phyloP scores from a whole-genome alignment of 1,140 invertebrate genomes.

The Zaprionus ghesquierei region DNA sequence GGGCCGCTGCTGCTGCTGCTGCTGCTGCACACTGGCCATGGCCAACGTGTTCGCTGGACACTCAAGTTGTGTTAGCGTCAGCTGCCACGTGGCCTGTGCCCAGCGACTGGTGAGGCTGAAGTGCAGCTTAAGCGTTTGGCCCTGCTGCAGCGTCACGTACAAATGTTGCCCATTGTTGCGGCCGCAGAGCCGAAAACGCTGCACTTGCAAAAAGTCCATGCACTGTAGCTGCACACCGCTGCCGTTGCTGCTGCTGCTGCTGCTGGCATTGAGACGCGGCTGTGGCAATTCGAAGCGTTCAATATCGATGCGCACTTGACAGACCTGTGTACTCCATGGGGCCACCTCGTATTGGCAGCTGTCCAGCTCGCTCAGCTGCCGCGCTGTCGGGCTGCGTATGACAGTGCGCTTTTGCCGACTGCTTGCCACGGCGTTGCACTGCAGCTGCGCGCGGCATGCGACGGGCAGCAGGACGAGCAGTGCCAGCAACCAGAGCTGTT shows the following conservation, averaged over 20 bases:
- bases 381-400: constrained; percentile 44
- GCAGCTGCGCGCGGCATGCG: constrained; percentile 38
- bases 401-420: constrained; percentile 63
- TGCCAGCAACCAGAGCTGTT: constrained; percentile 8
- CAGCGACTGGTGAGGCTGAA: constrained; percentile 45
- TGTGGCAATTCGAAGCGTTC: constrained; percentile 67
- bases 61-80: constrained; percentile 67
- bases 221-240: constrained; percentile 48
- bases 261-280: constrained; percentile 58
- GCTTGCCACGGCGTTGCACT: constrained; percentile 46
- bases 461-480: background rate
- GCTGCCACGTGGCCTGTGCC: constrained; percentile 56
- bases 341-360: constrained; percentile 64
- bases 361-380: constrained; percentile 52
- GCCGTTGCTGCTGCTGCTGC: constrained; percentile 30
- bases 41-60: constrained; percentile 34
- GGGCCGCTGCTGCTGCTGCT: constrained; percentile 21
- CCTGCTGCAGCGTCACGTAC: constrained; percentile 53
- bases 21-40: constrained; percentile 4
- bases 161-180: constrained; percentile 66
- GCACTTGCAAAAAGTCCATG: constrained; percentile 66
- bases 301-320: constrained; percentile 72
- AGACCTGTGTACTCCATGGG: constrained; percentile 65
- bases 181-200: constrained; percentile 63
- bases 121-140: constrained; percentile 50